Evolutionary conservation across 2,113 vertebrate genomes (phyloP).

Genomic region (Psephotus haematonotus): DNA sequence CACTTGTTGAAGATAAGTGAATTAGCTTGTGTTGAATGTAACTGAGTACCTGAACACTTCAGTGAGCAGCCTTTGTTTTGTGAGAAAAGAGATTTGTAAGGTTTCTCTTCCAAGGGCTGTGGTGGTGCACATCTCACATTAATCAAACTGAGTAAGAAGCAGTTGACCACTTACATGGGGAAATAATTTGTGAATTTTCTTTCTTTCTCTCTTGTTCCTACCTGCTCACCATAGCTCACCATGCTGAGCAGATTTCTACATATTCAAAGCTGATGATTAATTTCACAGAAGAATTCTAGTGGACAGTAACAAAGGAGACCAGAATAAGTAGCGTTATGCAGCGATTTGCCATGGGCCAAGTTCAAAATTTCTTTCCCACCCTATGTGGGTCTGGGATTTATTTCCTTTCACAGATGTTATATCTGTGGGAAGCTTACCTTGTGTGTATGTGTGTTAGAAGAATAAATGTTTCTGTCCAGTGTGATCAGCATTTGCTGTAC

Average conservation of each 20-base stretch:
- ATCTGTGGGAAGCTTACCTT: not conserved
- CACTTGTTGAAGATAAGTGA: slow-evolving; percentile 83
- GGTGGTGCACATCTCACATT: slow-evolving; percentile 9
- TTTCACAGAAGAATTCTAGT: not conserved
- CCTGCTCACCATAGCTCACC: not conserved
- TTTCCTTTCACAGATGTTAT: not conserved
- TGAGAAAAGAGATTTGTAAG: slow-evolving; percentile 64
- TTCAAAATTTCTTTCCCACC: not conserved
- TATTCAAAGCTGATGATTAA: not conserved
- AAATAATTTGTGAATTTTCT: slow-evolving; percentile 11
- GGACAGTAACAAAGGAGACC: not conserved
- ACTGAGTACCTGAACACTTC: slow-evolving; percentile 78
- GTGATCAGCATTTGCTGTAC: not conserved
- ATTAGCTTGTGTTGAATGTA: slow-evolving; percentile 80
- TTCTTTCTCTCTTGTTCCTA: not conserved
- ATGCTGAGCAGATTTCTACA: not conserved
- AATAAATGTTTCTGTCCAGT: not conserved
- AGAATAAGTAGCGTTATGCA: not conserved
- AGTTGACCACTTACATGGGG: slow-evolving; percentile 3
- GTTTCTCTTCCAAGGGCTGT: slow-evolving; percentile 47
- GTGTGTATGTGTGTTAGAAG: rapidly evolving
- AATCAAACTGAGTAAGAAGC: slow-evolving; percentile 40
- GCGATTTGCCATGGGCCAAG: not conserved
- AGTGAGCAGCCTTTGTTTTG: slow-evolving; percentile 72
- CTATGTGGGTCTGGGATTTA: not conserved